Conservation (phyloP, 2,888 invertebrate species). For the Cynaeus angustus region DNA sequence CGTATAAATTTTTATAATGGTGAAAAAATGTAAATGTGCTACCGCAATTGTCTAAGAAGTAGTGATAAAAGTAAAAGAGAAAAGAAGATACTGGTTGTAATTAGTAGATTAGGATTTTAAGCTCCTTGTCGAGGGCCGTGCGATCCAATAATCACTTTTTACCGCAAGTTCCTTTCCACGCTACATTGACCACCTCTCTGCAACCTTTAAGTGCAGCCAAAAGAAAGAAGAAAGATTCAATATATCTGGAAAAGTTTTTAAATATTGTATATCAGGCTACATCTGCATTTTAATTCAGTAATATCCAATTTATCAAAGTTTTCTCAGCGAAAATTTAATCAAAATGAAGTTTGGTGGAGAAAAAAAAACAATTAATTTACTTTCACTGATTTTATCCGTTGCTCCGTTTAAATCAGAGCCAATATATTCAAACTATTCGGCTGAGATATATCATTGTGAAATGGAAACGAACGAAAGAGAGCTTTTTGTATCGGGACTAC, state of each 20-base stretch:
- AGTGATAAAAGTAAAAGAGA: slow-evolving; percentile 53
- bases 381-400: slow-evolving; percentile 37
- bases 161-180: slow-evolving; percentile 45
- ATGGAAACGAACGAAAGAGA: slow-evolving; percentile 19
- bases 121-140: slow-evolving; percentile 51
- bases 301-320: slow-evolving; percentile 43
- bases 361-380: slow-evolving; percentile 43
- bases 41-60: slow-evolving; percentile 50
- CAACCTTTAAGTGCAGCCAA: slow-evolving; percentile 46
- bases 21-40: slow-evolving; percentile 50
- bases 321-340: slow-evolving; percentile 39
- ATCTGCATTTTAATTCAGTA: slow-evolving; percentile 21
- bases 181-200: slow-evolving; percentile 45
- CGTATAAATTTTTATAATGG: slow-evolving; percentile 51
- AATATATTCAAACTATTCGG: slow-evolving; percentile 34
- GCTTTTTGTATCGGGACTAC: slow-evolving; percentile 22
- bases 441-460: slow-evolving; percentile 36
- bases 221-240: slow-evolving; percentile 26
- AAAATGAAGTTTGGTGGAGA: slow-evolving; percentile 31
- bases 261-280: slow-evolving; percentile 18
- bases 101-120: slow-evolving; percentile 54
- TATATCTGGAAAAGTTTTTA: slow-evolving; percentile 16
- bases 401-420: slow-evolving; percentile 31
- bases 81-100: slow-evolving; percentile 50
- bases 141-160: slow-evolving; percentile 52